phyloP scores from a whole-genome alignment of 2,797 vertebrate genomes.

The Malacoctenus gilli region DNA sequence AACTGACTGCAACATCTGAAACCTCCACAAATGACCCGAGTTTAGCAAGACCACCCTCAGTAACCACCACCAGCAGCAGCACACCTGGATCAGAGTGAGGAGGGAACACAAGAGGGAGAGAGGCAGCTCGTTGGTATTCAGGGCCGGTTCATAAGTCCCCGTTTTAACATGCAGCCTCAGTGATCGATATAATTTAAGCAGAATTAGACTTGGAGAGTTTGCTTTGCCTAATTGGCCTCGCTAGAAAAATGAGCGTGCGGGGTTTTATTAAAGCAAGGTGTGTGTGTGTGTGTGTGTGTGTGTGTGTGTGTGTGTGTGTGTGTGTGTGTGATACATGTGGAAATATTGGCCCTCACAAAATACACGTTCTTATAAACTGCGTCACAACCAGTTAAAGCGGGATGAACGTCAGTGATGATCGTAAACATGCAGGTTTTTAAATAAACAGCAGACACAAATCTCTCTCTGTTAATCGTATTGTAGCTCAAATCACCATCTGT shows the following conservation, averaged over 20 bases:
- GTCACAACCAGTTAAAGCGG: no score
- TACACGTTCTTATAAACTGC: no score
- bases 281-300: constrained; percentile 46
- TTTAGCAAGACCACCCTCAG: neutral
- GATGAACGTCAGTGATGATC: no score
- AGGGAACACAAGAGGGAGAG: no score
- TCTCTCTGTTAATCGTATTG: no score
- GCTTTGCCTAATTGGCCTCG: constrained; percentile 85
- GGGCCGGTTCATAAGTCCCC: constrained; percentile 74
- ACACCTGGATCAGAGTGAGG: constrained; percentile 49
- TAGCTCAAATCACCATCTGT: no score
- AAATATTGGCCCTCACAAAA: no score
- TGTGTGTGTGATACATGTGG: constrained; percentile 4
- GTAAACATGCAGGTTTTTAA: no score
- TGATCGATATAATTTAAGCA: constrained; percentile 86
- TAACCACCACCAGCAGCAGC: constrained; percentile 45
- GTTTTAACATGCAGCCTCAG: constrained; percentile 79
- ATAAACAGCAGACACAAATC: no score
- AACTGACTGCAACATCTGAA: no score
- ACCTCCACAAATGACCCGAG: constrained; percentile 5
- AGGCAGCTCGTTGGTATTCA: constrained; percentile 71
- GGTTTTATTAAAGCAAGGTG: constrained; percentile 73
- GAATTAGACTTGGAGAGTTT: constrained; percentile 80
- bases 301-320: constrained; percentile 23
- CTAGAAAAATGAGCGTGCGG: constrained; percentile 83